These are phyloP conservation scores for Zhuqinia jingwanae DNA, from an alignment of 2,888 invertebrate genomes.

Conservation along the genomic window DNA sequence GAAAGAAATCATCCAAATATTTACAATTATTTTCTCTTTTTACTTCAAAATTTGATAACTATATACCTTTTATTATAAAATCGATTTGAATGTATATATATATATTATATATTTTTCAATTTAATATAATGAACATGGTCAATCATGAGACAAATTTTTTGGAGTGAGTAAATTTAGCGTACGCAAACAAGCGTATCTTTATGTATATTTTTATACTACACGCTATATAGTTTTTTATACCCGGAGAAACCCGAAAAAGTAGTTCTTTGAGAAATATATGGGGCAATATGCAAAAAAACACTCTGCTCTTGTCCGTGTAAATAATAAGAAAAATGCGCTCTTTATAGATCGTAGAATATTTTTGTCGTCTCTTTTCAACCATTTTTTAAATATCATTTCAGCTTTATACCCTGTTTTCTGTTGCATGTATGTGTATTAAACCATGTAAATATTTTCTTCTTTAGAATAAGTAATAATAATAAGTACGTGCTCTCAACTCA, in stretches of 20 bases:
- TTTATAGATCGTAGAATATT: background rate
- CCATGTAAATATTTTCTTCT: background rate
- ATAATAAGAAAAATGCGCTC: background rate
- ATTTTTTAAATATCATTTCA: background rate
- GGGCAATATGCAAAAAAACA: slow-evolving; percentile 21
- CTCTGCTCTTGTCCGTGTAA: background rate
- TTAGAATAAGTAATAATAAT: no score
- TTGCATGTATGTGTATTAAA: background rate
- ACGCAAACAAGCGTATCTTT: no score
- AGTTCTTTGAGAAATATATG: background rate
- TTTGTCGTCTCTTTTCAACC: background rate
- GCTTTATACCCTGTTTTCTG: slow-evolving; percentile 21
- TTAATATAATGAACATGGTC: background rate
- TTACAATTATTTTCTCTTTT: background rate
- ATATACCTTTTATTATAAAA: background rate
- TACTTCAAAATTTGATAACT: background rate
- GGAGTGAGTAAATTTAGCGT: background rate
- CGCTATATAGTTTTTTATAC: no score
- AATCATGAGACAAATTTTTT: background rate
- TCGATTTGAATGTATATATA: background rate
- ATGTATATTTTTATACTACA: no score
- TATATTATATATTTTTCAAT: background rate
- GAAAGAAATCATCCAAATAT: background rate
- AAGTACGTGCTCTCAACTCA: no score
- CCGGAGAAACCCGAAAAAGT: background rate